Conservation (phyloP, 92 coral and sea anemone genomes). For the Hydrozoanthus gracilis region DNA sequence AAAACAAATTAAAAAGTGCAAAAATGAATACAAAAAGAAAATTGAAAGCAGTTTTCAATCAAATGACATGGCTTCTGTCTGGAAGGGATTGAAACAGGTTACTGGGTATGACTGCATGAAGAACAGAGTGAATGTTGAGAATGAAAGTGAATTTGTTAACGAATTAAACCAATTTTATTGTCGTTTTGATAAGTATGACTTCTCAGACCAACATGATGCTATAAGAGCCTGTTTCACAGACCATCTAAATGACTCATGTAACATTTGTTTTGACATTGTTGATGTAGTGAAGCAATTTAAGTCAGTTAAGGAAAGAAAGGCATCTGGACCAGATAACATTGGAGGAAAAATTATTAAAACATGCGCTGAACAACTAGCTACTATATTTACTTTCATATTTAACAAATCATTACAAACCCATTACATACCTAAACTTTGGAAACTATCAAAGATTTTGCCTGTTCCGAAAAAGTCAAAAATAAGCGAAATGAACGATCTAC, state of each 20-base stretch:
- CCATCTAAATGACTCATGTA: too few species aligned
- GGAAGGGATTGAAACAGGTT: not conserved
- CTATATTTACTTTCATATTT: not conserved
- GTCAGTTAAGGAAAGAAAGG: not conserved
- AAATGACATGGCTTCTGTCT: too few species aligned
- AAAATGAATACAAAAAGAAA: not conserved
- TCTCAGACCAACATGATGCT: too few species aligned
- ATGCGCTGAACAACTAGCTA: not conserved
- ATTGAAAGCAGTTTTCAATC: not conserved
- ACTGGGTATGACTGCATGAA: not conserved
- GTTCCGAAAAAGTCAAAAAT: not conserved
- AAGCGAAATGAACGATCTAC: conserved; percentile 7
- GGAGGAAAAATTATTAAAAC: not conserved
- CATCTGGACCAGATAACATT: not conserved
- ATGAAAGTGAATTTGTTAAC: not conserved
- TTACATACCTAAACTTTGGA: conserved; percentile 2
- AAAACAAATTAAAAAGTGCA: not conserved
- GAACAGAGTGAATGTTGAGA: not conserved
- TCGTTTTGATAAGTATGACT: too few species aligned
- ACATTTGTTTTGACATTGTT: too few species aligned
- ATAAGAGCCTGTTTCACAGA: too few species aligned
- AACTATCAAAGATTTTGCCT: conserved; percentile 2
- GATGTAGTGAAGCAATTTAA: not conserved
- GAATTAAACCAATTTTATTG: too few species aligned
- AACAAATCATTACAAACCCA: not conserved